Conservation (phyloP, 2,113 vertebrate genomes). For the Cacatua alba region DNA sequence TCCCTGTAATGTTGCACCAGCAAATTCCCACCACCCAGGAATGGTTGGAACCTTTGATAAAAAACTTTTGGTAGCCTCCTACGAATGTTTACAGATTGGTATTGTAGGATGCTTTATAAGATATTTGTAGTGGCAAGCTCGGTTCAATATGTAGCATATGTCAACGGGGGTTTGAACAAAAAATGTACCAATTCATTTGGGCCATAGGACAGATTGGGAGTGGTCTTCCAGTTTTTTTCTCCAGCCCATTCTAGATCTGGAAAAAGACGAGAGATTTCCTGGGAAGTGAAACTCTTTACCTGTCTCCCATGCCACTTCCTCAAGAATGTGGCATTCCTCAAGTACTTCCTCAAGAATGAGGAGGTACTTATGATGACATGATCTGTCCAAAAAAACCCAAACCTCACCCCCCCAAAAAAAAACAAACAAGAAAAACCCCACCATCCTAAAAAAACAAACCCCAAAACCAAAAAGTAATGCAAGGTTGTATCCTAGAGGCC, state of each 20-base stretch:
- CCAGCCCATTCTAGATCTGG: not conserved
- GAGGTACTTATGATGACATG: not conserved
- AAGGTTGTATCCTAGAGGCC: not conserved
- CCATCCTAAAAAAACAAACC: not conserved
- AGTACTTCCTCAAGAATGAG: not conserved
- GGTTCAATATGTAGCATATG: not conserved
- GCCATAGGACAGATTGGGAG: not conserved
- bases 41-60: not conserved
- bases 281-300: not conserved
- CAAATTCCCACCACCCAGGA: not conserved
- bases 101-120: not conserved
- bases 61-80: not conserved
- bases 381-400: not conserved
- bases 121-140: not conserved
- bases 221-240: not conserved
- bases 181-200: not conserved
- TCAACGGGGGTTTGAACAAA: not conserved
- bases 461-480: not conserved
- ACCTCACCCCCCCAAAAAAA: not conserved
- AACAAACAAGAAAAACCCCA: not conserved
- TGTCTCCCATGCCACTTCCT: not conserved
- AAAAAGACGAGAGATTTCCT: not conserved
- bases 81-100: not conserved
- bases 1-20: not conserved
- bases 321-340: not conserved